phyloP scores from a whole-genome alignment of 2,888 invertebrate species.

The Venustoraphidia nigricollis region DNA sequence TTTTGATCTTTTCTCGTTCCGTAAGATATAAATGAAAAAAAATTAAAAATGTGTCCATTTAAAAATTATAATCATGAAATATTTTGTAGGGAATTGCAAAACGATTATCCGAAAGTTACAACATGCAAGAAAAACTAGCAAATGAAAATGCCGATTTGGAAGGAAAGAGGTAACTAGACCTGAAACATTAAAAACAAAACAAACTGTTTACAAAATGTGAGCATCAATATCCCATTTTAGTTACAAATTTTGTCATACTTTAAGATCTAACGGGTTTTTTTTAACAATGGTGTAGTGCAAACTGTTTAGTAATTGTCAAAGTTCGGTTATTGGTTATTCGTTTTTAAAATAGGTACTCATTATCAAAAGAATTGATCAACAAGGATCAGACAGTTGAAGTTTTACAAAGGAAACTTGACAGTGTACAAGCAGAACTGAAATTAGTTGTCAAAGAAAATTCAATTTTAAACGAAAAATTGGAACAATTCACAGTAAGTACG shows the following conservation, averaged over 20 bases:
- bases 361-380: constrained; percentile 45
- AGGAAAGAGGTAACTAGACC: constrained; percentile 38
- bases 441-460: constrained; percentile 44
- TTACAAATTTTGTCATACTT: constrained; percentile 6
- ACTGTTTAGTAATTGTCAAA: constrained; percentile 2
- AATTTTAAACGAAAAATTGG: constrained; percentile 36
- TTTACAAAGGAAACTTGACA: constrained; percentile 41
- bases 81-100: constrained; percentile 25
- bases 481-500: constrained; percentile 14
- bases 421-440: constrained; percentile 46
- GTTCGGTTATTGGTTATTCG: too few relatives aligned
- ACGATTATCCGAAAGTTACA: constrained; percentile 45
- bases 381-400: constrained; percentile 47
- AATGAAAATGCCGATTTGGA: constrained; percentile 51
- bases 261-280: constrained; percentile 2
- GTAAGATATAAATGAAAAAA: too few relatives aligned
- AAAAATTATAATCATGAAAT: constrained; percentile 15
- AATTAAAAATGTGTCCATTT: too few relatives aligned
- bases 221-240: constrained; percentile 6
- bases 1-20: too few relatives aligned
- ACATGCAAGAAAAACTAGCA: constrained; percentile 50
- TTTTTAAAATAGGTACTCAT: constrained; percentile 29
- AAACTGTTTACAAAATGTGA: constrained; percentile 2
- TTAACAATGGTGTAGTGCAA: constrained; percentile 5
- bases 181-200: constrained; percentile 6